Evolutionary conservation across 2,888 invertebrate genomes (phyloP), one percentile per base, ranked within the genome.

Genomic region (Muscina levida): DNA sequence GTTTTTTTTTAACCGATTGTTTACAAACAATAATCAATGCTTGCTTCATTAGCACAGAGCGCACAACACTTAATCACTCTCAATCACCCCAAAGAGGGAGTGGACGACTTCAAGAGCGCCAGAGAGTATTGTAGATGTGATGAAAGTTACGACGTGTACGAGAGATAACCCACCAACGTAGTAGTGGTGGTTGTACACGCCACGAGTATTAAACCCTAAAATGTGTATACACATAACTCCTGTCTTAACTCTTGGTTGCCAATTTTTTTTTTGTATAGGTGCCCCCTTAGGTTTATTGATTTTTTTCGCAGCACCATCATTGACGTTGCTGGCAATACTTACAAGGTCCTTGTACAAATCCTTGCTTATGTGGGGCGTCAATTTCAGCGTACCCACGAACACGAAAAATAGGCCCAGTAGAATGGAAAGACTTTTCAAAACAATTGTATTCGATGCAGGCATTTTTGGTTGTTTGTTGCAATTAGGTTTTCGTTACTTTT

Each of bases 271-370:
- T n/a, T n/a, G n/a, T n/a, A n/a, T n/a, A n/a, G 4, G 31, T 31
- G 17, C 2, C 46, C n/a, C 1, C 17, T 44, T 46, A 10, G 46
- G 42, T 4, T 1, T 59, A 37, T 57, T 48, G 22, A 51, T 72
- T 59, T 72, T 17, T n/a, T n/a, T n/a, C n/a, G n/a, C n/a, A n/a
- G n/a, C 51, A 26, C 3, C 15, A 46, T 46, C 6, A 13, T 39
- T n/a, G n/a, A n/a, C 4, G 31, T 31, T 31, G 31, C 4, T 46
- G 15, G 24, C 66, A 62, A 72, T 80, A 91, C 95, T 94, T 91
- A 98, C 98, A 95, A 98, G 93, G 92, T 98, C 98, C 93, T 97
- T 97, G 91, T 98, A 98, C 82, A 98, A 93, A 91, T 98, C 98
- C 92, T 97, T 97, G 87, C 97, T 98, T 84, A 98, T 94, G 86